Percentiles rank a stretch among this genome's conserved stretches.
phyloP scores from a whole-genome alignment of 1,140 invertebrate species.

The Drosophila persimilis region DNA sequence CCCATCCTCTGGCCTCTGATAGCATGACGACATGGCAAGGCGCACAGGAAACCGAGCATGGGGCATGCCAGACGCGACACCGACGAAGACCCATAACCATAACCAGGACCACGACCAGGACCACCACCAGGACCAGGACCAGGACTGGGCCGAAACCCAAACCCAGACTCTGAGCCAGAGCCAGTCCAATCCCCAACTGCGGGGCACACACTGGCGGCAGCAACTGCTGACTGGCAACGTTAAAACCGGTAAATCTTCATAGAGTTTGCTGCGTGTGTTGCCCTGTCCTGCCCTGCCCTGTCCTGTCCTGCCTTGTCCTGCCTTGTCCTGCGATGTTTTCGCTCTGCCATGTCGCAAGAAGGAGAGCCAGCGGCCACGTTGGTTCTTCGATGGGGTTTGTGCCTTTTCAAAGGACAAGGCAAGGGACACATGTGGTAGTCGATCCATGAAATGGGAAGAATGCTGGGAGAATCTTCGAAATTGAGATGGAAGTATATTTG shows the following conservation, averaged over 20 bases:
- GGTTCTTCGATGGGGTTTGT: neutral
- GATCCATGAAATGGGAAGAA: no score
- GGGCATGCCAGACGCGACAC: conserved; percentile 75
- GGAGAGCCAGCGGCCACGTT: neutral
- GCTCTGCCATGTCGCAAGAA: conserved; percentile 7
- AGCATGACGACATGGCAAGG: conserved; percentile 73
- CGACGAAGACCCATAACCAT: conserved; percentile 20
- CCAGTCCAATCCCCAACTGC: neutral
- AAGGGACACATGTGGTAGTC: no score
- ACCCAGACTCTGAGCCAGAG: neutral
- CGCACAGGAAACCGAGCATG: conserved; percentile 70
- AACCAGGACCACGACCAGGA: conserved; percentile 14
- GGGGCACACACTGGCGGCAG: conserved; percentile 5
- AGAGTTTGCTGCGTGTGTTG: conserved; percentile 72
- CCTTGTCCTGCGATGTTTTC: conserved; percentile 23
- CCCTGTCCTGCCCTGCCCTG: conserved; percentile 5
- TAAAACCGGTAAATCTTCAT: conserved; percentile 81
- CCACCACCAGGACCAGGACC: conserved; percentile 14
- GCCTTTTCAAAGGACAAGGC: no score
- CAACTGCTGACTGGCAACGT: conserved; percentile 71
- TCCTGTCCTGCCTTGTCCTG: no score
- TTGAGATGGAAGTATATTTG: no score
- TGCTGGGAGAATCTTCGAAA: no score
- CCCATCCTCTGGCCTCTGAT: conserved; percentile 37
- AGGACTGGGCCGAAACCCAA: conserved; percentile 2